Evolutionary conservation across 1,140 invertebrate genomes (phyloP).

Genomic region (Nylanderia fulva): DNA sequence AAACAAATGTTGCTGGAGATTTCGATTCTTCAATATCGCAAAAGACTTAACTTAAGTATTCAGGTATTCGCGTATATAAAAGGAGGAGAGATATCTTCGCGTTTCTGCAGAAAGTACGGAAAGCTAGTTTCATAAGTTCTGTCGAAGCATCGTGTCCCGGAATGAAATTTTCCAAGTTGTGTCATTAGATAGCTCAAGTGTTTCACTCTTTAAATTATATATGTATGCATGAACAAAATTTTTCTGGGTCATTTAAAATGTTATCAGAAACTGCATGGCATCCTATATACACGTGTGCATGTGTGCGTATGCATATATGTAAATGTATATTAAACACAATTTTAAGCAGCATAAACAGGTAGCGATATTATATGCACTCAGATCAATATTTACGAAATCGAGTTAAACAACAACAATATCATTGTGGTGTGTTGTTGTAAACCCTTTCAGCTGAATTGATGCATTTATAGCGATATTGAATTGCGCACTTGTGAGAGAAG

Average conservation of each 20-base stretch:
- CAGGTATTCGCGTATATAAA: neutral
- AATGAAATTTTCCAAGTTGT: constrained; percentile 51
- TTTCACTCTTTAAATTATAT: constrained; percentile 31
- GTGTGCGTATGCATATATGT: neutral
- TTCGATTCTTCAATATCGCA: constrained; percentile 14
- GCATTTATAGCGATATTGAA: neutral
- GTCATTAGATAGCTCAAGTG: constrained; percentile 18
- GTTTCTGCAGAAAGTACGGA: constrained; percentile 21
- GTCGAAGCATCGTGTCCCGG: neutral
- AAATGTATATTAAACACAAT: no score
- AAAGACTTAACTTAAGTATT: constrained; percentile 16
- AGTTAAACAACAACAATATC: neutral
- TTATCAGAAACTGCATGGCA: neutral
- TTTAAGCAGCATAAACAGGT: no score
- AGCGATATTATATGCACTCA: no score
- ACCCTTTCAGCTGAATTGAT: neutral
- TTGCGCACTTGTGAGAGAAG: neutral
- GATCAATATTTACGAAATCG: neutral
- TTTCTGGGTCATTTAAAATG: neutral
- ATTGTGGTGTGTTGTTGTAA: neutral
- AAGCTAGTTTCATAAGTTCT: constrained; percentile 46
- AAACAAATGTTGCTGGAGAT: neutral
- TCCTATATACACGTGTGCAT: no score
- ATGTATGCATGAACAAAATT: constrained; percentile 56
- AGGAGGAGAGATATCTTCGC: neutral